Evolutionary conservation across 2,888 invertebrate genomes (phyloP).

Genomic region (Branchellion lobata): DNA sequence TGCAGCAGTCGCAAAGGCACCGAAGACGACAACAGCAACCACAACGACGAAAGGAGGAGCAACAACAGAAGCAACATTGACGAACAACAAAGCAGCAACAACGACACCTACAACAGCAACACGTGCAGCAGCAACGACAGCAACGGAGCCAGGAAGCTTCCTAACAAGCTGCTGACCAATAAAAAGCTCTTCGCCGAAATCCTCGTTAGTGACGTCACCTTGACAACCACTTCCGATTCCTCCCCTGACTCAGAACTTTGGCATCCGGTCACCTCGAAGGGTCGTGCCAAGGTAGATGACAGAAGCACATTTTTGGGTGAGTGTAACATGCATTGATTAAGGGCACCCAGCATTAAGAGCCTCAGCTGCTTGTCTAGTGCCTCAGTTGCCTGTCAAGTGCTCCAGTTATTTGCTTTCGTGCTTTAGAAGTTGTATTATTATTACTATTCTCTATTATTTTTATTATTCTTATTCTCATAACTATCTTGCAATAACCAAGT

Average conservation of each 20-base stretch:
- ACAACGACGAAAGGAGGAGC: neutral
- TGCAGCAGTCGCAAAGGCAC: neutral
- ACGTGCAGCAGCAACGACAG: neutral
- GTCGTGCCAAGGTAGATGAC: neutral
- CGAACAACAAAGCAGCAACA: neutral
- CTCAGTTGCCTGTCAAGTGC: too few relatives aligned
- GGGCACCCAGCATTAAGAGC: too few relatives aligned
- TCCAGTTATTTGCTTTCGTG: too few relatives aligned
- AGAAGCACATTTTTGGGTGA: neutral
- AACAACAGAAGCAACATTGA: neutral
- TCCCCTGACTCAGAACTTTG: slow-evolving; percentile 30
- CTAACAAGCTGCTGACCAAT: neutral
- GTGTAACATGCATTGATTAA: neutral
- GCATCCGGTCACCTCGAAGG: neutral
- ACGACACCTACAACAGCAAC: neutral
- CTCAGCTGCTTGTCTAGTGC: too few relatives aligned
- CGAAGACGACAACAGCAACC: neutral
- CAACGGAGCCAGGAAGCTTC: neutral
- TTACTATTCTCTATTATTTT: too few relatives aligned
- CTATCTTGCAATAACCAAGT: too few relatives aligned
- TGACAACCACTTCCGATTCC: slow-evolving; percentile 39
- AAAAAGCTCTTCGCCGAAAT: slow-evolving; percentile 29
- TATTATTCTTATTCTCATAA: too few relatives aligned
- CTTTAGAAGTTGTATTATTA: too few relatives aligned
- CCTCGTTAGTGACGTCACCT: slow-evolving; percentile 22